A percentile compares a stretch with the other conserved stretches of the same genome.
Evolutionary conservation across 2,113 vertebrate species (phyloP).

Genomic region (Tupaia tana): DNA sequence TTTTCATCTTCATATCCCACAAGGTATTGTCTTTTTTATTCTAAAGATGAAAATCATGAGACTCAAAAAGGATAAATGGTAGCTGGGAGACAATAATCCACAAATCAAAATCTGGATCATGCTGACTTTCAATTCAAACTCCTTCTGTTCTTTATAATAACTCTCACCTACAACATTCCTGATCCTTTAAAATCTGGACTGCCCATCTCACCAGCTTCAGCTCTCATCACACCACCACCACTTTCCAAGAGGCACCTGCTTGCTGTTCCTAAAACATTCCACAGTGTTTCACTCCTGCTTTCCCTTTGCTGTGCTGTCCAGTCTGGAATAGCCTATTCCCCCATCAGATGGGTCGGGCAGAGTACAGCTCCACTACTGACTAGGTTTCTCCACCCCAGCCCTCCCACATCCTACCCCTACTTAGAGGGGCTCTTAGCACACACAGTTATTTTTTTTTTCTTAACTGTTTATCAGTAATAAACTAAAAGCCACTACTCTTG

Average conservation of each 20-base stretch:
- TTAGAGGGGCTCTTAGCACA: background rate
- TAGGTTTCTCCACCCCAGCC: background rate
- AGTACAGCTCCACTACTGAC: background rate
- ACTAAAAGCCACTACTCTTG: background rate
- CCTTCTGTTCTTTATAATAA: background rate
- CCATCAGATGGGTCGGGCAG: background rate
- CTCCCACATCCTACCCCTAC: background rate
- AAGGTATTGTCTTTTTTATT: background rate
- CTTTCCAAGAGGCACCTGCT: background rate
- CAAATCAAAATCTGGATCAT: background rate
- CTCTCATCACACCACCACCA: background rate
- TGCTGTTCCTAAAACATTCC: background rate
- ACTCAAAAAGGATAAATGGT: background rate
- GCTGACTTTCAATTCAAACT: background rate
- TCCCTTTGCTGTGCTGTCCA: background rate
- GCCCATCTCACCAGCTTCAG: background rate
- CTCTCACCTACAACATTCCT: background rate
- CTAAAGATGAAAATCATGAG: background rate
- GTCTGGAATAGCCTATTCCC: background rate
- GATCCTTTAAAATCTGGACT: background rate
- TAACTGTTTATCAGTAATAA: background rate
- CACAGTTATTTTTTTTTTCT: background rate
- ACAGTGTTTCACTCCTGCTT: background rate
- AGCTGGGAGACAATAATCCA: background rate
- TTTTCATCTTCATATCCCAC: background rate